These are phyloP conservation scores for Epistrophe grossulariae DNA, from an alignment of 2,888 invertebrate species.

Conservation along the genomic window DNA sequence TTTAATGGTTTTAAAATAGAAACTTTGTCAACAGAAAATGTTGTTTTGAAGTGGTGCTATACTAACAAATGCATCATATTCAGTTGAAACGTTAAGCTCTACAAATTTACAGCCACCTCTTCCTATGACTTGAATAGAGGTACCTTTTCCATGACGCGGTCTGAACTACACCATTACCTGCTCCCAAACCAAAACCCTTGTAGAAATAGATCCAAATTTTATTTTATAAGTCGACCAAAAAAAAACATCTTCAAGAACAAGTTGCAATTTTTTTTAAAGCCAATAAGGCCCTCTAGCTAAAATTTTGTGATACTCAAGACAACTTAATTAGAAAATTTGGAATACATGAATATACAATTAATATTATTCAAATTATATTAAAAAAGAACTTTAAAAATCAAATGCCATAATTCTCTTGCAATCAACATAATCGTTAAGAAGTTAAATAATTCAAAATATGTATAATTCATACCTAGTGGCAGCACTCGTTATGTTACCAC, in stretches of 20 bases:
- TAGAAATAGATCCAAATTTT: too few relatives aligned
- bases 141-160: too few relatives aligned
- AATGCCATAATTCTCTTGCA: neutral
- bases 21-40: too few relatives aligned
- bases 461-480: constrained; percentile 24
- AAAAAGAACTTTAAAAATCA: neutral
- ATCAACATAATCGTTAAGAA: constrained; percentile 1
- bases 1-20: too few relatives aligned
- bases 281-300: neutral
- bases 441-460: neutral
- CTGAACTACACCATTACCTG: too few relatives aligned
- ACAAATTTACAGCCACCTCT: too few relatives aligned
- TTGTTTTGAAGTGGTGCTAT: too few relatives aligned
- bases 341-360: neutral
- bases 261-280: neutral
- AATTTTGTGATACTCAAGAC: neutral
- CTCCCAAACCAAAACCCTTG: neutral
- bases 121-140: too few relatives aligned
- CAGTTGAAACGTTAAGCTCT: too few relatives aligned
- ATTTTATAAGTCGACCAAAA: too few relatives aligned
- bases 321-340: neutral
- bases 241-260: neutral
- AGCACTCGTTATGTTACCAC: constrained; percentile 27
- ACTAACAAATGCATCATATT: too few relatives aligned
- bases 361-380: neutral